Evolutionary conservation across 2,113 vertebrate genomes (phyloP), one percentile per base, ranked within the genome.

Genomic region (Hypanus sabinus): DNA sequence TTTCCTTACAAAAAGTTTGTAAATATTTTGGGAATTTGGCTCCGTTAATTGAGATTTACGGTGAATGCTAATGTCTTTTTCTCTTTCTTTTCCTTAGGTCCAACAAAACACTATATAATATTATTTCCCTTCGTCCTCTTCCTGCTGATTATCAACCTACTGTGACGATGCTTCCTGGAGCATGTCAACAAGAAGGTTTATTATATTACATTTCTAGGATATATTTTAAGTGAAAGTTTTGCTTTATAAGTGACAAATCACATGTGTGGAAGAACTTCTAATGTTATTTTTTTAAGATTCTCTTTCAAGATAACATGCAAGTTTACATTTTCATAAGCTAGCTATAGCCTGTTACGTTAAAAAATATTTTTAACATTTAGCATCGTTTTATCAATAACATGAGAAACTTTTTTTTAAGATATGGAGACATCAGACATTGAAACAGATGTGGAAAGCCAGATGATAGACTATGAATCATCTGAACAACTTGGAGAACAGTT

Each of bases 61-160:
- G 70, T 27, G 60, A 90, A 90, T 68, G 11, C 14, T 62, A 88
- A 90, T 30, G 22, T 55, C 24, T 6, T 6, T 90, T 93, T 93
- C 38, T 93, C 70, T 36, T 14, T n/a, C 24, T 90, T 93, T 93
- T 71, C 24, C 95, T 94, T 94, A 98, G 99, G 99, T 98, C 98
- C 95, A 99, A 99, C 95, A 96, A 97, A 95, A 98, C 98, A 33
- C 95, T 99, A 9, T 99, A 97, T 95, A 98, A 97, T 0, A 96
- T 98, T 38, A 97, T 99, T 68, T 98, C 98, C 88, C 96, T 99
- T 94, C 97, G 97, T 77, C 98, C 98, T 60, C 97, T 99, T 94
- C 97, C 98, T 0, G 94, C 96, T 46, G 98, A 99, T 96, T 98
- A 97, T 95, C 97, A 98, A 14, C 98, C 98, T 20, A 95, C 96